phyloP scores from a whole-genome alignment of 2,888 invertebrate genomes.

The Dinocampus coccinellae region DNA sequence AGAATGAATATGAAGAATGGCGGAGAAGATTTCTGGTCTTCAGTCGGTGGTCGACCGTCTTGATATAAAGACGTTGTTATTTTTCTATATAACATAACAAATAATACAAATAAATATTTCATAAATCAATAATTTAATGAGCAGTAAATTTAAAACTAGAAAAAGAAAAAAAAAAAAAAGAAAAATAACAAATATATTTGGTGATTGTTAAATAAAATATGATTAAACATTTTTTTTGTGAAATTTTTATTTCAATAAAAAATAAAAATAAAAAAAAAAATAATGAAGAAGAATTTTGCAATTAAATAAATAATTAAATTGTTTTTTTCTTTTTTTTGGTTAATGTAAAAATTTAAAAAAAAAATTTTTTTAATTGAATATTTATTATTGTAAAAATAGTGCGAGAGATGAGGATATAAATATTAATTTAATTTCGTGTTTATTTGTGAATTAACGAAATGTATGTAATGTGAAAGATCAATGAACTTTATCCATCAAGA shows the following conservation, averaged over 20 bases:
- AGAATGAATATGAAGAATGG: conserved; percentile 68
- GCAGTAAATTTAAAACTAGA: neutral
- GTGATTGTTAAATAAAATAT: no score
- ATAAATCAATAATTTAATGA: no score
- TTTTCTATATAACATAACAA: conserved; percentile 26
- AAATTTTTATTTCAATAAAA: no score
- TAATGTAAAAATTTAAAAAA: no score
- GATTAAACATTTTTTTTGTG: no score
- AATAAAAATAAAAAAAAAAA: no score
- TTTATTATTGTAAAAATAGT: neutral
- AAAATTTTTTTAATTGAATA: neutral
- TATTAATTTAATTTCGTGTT: conserved; percentile 18
- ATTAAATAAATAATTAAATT: no score
- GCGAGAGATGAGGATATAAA: neutral
- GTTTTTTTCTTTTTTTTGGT: no score
- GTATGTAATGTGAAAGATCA: neutral
- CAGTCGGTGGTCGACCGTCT: conserved; percentile 68
- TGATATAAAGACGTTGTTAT: conserved; percentile 54
- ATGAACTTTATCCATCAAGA: neutral
- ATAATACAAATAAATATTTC: conserved; percentile 27
- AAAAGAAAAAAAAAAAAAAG: neutral
- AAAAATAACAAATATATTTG: no score
- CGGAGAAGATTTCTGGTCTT: conserved; percentile 64
- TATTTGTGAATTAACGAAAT: neutral
- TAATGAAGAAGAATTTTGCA: no score